Evolutionary conservation across 2,113 vertebrate genomes (phyloP).

Genomic region (Pipra filicauda): DNA sequence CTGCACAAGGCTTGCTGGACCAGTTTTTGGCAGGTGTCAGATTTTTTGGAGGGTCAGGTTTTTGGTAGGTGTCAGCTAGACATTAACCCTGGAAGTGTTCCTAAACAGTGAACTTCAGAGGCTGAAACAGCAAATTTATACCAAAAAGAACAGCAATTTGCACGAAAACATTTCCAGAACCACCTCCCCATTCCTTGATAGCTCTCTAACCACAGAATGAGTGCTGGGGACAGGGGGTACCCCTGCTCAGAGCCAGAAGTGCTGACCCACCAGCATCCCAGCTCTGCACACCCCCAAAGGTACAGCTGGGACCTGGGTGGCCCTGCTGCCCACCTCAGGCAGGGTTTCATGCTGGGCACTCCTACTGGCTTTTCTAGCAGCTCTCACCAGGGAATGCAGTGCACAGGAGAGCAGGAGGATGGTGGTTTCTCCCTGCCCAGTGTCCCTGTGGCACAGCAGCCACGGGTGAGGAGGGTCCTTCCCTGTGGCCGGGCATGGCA

Average conservation of each 20-base stretch:
- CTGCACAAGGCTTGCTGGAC: not conserved
- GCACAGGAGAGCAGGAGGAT: not conserved
- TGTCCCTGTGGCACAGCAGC: fast-evolving
- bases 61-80: not conserved
- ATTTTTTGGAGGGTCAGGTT: not conserved
- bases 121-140: not conserved
- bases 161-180: not conserved
- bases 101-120: not conserved
- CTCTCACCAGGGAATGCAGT: not conserved
- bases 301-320: not conserved
- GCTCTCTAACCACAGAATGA: not conserved
- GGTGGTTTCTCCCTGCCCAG: not conserved
- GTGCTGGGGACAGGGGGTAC: fast-evolving
- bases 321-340: not conserved
- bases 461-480: not conserved
- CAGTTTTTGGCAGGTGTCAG: not conserved
- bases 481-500: fast-evolving
- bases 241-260: fast-evolving
- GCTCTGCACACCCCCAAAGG: fast-evolving
- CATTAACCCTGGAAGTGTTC: not conserved
- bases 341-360: fast-evolving
- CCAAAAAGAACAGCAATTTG: not conserved
- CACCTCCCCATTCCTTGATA: not conserved
- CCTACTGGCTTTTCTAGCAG: not conserved
- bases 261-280: not conserved